Conservation (phyloP, 2,888 invertebrate genomes). For the Pristionchus mayeri region DNA sequence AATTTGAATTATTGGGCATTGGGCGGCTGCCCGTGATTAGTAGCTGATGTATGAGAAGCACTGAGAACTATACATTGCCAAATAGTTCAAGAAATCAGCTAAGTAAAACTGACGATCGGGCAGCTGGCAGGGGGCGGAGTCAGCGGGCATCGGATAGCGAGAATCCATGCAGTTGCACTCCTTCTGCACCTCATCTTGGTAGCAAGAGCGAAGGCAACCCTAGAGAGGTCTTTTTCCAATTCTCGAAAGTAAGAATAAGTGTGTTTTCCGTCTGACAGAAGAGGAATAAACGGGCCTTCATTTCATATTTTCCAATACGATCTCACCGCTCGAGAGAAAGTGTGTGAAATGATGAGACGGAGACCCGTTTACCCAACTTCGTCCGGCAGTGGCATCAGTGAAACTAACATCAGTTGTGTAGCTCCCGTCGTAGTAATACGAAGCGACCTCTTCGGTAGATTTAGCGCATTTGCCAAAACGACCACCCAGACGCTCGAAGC, state of each 20-base stretch:
- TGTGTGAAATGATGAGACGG: too few species aligned
- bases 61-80: background rate
- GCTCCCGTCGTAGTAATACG: constrained; percentile 57
- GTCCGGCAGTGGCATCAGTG: too few species aligned
- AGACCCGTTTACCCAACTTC: background rate
- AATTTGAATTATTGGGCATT: too few species aligned
- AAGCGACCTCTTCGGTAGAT: constrained; percentile 50
- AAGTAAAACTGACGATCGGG: constrained; percentile 49
- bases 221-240: constrained; percentile 17
- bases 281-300: too few species aligned
- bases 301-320: too few species aligned
- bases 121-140: constrained; percentile 46
- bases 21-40: too few species aligned
- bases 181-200: constrained; percentile 53
- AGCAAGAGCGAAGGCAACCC: constrained; percentile 57
- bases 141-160: constrained; percentile 51
- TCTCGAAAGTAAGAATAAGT: background rate
- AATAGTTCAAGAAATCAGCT: background rate
- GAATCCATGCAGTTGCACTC: constrained; percentile 58
- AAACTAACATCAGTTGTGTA: constrained; percentile 56
- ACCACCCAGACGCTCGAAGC: constrained; percentile 52
- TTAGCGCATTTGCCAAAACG: constrained; percentile 56
- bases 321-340: too few species aligned
- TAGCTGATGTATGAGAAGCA: too few species aligned
- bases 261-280: too few species aligned